Evolutionary conservation across 2,888 invertebrate species (phyloP), one percentile per base, ranked within the genome.

Genomic region (Malthinus flaveolus): DNA sequence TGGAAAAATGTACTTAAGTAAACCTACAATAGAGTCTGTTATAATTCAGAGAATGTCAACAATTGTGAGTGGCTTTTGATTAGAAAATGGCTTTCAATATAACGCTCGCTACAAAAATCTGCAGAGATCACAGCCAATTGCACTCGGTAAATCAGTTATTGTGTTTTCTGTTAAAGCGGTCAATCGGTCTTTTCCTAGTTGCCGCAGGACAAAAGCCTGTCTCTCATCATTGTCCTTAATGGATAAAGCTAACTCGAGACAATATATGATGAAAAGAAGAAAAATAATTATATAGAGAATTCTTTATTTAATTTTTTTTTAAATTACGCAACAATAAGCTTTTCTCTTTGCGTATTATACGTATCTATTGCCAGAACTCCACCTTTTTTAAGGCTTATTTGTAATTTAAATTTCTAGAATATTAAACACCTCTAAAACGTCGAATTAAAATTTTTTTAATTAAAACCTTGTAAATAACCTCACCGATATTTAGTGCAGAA

Each of bases 81-180:
- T 49, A 42, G 42, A 31, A 36, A 44, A 55, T 49, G 39, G 36
- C 39, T 49, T 49, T 42, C 36, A 39, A 49, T 39, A 44, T 49
- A 12, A 32, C 51, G 51, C 10, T 51, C 34, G 31, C 42, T 9
- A 42, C 36, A 31, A 51, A 57, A 57, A 57, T 51, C 51, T 51
- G 65, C 63, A 61, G 63, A 66, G 67, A 51, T 66, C 63, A 62
- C 67, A 65, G 64, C 62, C 69, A 68, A 69, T 67, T 67, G 67
- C 66, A 63, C 66, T 60, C 65, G 67, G 64, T 66, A 65, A 67
- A 67, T 69, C 68, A 67, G 66, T 67, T 68, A 68, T 69, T 69
- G 67, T 68, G 64, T 68, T 69, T 64, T 68, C 65, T 61, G 64
- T 68, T 64, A 57, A 64, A 68, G 61, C 63, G 68, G 69, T 67